phyloP scores from a whole-genome alignment of 92 coral and sea anemone species.

The Palythoa grandiflora region DNA sequence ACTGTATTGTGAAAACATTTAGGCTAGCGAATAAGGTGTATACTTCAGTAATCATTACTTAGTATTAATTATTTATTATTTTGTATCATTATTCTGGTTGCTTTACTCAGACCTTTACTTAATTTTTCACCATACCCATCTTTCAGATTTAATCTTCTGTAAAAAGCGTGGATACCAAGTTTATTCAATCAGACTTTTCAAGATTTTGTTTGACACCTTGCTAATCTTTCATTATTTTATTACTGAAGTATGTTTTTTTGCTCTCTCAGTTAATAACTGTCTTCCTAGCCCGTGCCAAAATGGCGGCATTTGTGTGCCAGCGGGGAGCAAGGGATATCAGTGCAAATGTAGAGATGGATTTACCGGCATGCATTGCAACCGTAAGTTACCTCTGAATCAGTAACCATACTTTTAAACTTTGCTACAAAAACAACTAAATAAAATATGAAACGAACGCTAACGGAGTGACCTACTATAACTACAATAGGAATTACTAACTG shows the following conservation, averaged over 20 bases:
- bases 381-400: conserved; percentile 65
- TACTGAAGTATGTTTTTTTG: background rate
- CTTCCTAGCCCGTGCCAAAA: conserved; percentile 89
- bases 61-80: too few species aligned
- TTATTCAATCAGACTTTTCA: too few species aligned
- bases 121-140: too few species aligned
- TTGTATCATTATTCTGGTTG: too few species aligned
- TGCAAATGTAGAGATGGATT: conserved; percentile 97
- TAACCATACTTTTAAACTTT: background rate
- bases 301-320: conserved; percentile 78
- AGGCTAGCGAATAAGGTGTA: too few species aligned
- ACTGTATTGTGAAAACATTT: too few species aligned
- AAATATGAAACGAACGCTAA: background rate
- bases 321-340: conserved; percentile 77
- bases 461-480: background rate
- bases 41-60: too few species aligned
- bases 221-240: background rate
- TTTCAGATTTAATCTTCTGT: too few species aligned
- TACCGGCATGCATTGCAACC: conserved; percentile 86
- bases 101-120: too few species aligned
- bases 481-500: too few species aligned
- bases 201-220: too few species aligned
- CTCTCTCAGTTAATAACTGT: conserved; percentile 75
- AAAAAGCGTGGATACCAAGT: too few species aligned
- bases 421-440: background rate